Evolutionary conservation across 2,113 vertebrate genomes (phyloP).

Genomic region (Cairina moschata): DNA sequence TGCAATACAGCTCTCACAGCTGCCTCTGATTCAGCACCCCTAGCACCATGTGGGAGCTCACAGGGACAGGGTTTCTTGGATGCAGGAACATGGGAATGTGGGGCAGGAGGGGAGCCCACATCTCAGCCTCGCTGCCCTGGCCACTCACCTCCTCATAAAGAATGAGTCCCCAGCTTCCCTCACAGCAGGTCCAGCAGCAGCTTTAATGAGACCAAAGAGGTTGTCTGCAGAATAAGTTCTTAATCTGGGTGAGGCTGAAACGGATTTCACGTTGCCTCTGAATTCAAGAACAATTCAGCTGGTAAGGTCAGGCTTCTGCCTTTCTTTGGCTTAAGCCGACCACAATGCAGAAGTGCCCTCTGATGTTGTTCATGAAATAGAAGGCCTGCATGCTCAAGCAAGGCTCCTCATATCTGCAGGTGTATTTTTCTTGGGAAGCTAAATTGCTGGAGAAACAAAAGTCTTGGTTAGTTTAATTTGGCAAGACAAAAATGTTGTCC

Average conservation of each 20-base stretch:
- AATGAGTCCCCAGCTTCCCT: neutral
- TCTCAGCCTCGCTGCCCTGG: neutral
- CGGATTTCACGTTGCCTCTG: neutral
- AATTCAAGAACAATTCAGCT: neutral
- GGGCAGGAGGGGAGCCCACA: accelerated
- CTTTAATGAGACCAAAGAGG: neutral
- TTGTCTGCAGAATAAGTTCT: neutral
- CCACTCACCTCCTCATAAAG: neutral
- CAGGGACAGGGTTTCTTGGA: neutral
- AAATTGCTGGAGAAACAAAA: conserved; percentile 80
- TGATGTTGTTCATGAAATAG: conserved; percentile 35
- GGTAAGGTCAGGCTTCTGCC: conserved; percentile 6
- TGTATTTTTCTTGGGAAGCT: conserved; percentile 85
- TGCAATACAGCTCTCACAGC: neutral
- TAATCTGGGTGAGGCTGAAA: neutral
- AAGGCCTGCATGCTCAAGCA: conserved; percentile 31
- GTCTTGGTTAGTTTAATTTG: conserved; percentile 79
- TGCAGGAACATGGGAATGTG: neutral
- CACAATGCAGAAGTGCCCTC: conserved; percentile 61
- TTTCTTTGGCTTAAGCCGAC: conserved; percentile 1
- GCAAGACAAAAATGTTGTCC: conserved; percentile 75
- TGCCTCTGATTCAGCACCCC: neutral
- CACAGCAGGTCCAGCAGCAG: neutral
- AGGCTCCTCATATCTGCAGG: conserved; percentile 73
- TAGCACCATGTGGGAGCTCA: neutral